Percentiles rank a stretch among this genome's conserved stretches.
phyloP scores from a whole-genome alignment of 2,113 vertebrate species.

The Pedetes capensis region DNA sequence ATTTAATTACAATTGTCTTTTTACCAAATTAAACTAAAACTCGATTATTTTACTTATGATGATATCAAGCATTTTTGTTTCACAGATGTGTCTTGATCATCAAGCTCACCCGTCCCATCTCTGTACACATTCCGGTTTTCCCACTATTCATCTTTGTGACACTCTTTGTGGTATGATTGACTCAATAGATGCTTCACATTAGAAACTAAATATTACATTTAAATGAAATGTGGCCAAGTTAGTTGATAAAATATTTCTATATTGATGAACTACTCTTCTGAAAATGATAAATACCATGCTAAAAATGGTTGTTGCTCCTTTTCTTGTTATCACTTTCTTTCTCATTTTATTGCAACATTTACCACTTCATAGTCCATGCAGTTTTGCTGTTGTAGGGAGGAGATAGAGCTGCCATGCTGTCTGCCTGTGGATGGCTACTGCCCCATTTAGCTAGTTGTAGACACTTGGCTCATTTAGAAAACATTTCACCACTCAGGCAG shows the following conservation, averaged over 20 bases:
- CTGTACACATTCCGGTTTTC: not conserved
- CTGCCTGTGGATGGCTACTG: not conserved
- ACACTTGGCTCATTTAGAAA: slow-evolving; percentile 43
- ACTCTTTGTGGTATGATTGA: not conserved
- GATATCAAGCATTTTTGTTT: not conserved
- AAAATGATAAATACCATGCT: slow-evolving; percentile 24
- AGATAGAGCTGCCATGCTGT: not conserved
- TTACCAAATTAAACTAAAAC: not conserved
- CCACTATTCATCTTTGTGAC: not conserved
- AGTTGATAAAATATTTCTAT: not conserved
- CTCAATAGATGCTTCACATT: not conserved
- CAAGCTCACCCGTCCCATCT: not conserved
- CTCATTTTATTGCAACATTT: slow-evolving; percentile 57
- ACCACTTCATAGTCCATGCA: slow-evolving; percentile 13
- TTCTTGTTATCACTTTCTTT: slow-evolving; percentile 35
- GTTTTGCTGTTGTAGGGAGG: not conserved
- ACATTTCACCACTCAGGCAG: not conserved
- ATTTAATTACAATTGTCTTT: not conserved
- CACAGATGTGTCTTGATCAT: not conserved
- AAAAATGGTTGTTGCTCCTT: not conserved
- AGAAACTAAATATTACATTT: slow-evolving; percentile 23
- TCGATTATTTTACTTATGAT: not conserved
- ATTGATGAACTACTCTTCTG: not conserved
- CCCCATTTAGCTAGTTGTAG: not conserved
- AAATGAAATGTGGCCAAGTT: not conserved